Evolutionary conservation across 2,888 invertebrate species (phyloP).

Genomic region (Timema cristinae): DNA sequence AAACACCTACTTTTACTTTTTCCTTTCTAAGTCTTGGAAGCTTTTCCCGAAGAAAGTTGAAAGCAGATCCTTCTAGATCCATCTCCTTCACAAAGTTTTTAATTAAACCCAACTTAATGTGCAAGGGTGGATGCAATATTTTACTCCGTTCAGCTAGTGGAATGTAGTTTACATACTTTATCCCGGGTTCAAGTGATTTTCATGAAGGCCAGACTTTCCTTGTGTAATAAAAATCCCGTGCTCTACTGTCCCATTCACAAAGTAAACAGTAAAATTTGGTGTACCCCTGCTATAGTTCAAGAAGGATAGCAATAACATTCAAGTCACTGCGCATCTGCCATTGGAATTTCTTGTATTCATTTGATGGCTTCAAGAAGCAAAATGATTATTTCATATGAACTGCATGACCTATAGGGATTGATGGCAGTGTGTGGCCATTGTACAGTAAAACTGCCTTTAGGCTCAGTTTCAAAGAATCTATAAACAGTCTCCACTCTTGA

Average conservation of each 20-base stretch:
- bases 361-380: too few species aligned
- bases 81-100: not conserved
- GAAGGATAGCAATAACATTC: too few species aligned
- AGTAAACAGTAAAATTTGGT: conserved; percentile 33
- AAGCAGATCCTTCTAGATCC: not conserved
- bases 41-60: not conserved
- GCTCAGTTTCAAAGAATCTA: not conserved
- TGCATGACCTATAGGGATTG: conserved; percentile 28
- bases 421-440: conserved; percentile 17
- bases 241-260: conserved; percentile 7
- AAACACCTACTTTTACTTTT: too few species aligned
- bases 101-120: not conserved
- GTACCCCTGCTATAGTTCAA: conserved; percentile 29
- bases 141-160: not conserved
- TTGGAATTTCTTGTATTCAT: conserved; percentile 24
- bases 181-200: not conserved
- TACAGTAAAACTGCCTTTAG: conserved; percentile 11
- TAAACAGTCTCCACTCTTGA: not conserved
- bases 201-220: not conserved
- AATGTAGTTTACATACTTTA: not conserved
- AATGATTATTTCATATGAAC: conserved; percentile 30
- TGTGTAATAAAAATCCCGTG: too few species aligned
- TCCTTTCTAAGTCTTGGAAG: conserved; percentile 11
- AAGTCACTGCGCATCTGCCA: conserved; percentile 33
- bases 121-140: too few species aligned